Percentiles rank a stretch among this genome's conserved stretches.
Conservation (phyloP, 1,140 invertebrate species). For the Calosoma granatense region DNA sequence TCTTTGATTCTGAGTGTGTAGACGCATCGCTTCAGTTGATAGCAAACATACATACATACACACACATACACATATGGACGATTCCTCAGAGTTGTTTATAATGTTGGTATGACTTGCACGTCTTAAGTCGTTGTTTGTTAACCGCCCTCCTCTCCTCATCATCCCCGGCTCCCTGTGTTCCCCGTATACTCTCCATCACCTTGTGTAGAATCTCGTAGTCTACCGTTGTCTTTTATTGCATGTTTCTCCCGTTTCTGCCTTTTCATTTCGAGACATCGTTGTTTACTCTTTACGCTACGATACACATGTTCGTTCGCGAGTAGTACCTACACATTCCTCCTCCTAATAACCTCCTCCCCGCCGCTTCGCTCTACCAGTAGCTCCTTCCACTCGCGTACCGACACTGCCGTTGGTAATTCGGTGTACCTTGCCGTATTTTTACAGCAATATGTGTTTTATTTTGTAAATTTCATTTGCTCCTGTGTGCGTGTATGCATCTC, state of each 20-base stretch:
- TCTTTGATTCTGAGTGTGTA: too few relatives aligned
- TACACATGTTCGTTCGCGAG: conserved; percentile 9
- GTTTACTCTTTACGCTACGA: conserved; percentile 6
- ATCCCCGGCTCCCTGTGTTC: neutral
- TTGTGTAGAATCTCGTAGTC: neutral
- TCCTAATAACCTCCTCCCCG: too few relatives aligned
- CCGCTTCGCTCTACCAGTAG: too few relatives aligned
- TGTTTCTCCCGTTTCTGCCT: conserved; percentile 3
- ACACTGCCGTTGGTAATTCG: too few relatives aligned
- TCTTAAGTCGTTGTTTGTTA: conserved; percentile 5
- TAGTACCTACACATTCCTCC: too few relatives aligned
- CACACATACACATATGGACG: neutral
- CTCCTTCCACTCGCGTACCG: too few relatives aligned
- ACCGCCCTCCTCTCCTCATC: neutral
- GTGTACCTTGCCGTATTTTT: too few relatives aligned
- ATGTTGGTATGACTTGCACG: conserved; percentile 7
- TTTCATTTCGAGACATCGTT: conserved; percentile 8
- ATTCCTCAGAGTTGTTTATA: neutral
- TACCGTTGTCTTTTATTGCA: conserved; percentile 6
- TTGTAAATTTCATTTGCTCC: too few relatives aligned
- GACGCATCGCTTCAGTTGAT: neutral
- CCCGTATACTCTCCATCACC: neutral
- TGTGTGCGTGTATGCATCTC: too few relatives aligned
- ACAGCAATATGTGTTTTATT: too few relatives aligned
- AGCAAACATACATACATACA: too few relatives aligned